These are phyloP conservation scores for Lepidochrysops patricia DNA, from an alignment of 2,888 invertebrate genomes.

Conservation along the genomic window DNA sequence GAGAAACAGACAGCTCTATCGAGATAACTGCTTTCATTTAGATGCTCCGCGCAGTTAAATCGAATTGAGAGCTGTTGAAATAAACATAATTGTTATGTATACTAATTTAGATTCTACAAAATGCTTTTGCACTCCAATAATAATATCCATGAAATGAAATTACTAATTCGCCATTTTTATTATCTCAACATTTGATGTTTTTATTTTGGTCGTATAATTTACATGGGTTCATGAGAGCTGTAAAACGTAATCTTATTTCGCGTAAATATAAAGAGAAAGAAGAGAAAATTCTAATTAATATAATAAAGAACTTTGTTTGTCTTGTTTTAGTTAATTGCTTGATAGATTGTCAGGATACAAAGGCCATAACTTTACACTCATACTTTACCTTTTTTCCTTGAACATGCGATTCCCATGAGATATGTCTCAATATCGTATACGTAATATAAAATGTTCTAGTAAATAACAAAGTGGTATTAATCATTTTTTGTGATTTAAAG, in stretches of 20 bases:
- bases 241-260: neutral
- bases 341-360: neutral
- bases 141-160: neutral
- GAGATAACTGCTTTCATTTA: slow-evolving; percentile 5
- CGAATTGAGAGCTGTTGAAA: slow-evolving; percentile 7
- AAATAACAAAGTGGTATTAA: too few species aligned
- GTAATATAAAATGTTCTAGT: too few species aligned
- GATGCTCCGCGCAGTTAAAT: slow-evolving; percentile 7
- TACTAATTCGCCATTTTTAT: neutral
- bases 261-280: neutral
- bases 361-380: neutral
- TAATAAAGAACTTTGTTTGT: neutral
- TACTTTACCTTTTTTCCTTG: too few species aligned
- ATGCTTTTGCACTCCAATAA: neutral
- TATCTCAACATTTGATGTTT: neutral
- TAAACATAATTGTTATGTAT: slow-evolving; percentile 13
- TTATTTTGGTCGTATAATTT: neutral
- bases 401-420: neutral
- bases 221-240: too few species aligned
- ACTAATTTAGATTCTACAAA: neutral
- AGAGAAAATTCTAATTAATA: neutral
- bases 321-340: neutral
- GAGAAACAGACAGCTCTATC: neutral
- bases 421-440: too few species aligned
- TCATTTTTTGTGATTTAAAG: too few species aligned